phyloP scores from a whole-genome alignment of 2,113 vertebrate genomes.

The Cercocebus atys region DNA sequence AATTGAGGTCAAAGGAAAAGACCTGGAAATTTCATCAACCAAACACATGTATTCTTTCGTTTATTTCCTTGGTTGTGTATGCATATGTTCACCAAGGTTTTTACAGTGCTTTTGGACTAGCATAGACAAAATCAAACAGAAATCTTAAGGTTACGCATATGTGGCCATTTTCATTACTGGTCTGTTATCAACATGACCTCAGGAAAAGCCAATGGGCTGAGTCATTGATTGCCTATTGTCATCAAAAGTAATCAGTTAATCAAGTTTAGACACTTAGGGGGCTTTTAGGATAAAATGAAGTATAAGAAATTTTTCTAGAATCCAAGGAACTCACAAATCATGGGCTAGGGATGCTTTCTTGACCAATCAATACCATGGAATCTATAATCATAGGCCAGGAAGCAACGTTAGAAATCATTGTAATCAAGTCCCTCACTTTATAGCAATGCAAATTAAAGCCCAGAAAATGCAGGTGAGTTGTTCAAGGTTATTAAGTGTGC shows the following conservation, averaged over 20 bases:
- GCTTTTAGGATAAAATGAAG: not conserved
- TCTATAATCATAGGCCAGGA: not conserved
- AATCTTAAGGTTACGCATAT: not conserved
- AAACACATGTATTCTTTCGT: not conserved
- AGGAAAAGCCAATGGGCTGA: not conserved
- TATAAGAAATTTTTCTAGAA: not conserved
- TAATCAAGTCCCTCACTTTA: not conserved
- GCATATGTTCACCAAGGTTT: not conserved
- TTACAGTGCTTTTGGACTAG: not conserved
- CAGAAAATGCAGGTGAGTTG: constrained; percentile 23
- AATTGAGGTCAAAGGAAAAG: not conserved
- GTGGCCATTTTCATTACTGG: not conserved
- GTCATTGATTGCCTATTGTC: not conserved
- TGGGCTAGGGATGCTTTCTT: not conserved
- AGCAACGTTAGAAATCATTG: not conserved
- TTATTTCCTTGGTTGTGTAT: not conserved
- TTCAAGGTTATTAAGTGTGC: constrained; percentile 53
- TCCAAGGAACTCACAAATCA: not conserved
- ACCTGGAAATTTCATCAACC: not conserved
- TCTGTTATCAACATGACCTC: not conserved
- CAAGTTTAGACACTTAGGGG: not conserved
- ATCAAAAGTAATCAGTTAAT: not conserved
- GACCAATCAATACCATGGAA: not conserved
- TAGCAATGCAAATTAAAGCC: not conserved
- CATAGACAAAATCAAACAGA: not conserved